Evolutionary conservation across 2,888 invertebrate genomes (phyloP).

Genomic region (Idaea dimidiata): DNA sequence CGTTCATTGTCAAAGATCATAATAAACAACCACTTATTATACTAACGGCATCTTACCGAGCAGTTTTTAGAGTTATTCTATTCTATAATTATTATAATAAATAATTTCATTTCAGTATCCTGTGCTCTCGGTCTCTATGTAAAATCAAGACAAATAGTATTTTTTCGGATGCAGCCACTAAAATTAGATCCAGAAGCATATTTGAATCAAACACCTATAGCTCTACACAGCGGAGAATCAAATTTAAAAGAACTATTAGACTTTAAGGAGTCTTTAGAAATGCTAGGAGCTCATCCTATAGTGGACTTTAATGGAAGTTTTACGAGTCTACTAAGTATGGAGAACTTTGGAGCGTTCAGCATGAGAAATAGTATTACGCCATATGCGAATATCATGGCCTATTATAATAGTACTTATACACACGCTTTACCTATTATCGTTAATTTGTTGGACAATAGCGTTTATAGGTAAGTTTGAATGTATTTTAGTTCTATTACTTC

Average conservation of each 20-base stretch:
- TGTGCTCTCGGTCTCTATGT: slow-evolving; percentile 86
- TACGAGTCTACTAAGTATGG: slow-evolving; percentile 81
- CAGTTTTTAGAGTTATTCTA: not conserved
- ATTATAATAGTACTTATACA: slow-evolving; percentile 89
- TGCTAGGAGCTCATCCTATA: slow-evolving; percentile 64
- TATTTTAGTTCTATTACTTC: not conserved
- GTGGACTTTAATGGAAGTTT: slow-evolving; percentile 84
- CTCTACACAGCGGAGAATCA: slow-evolving; percentile 81
- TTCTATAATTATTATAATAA: not conserved
- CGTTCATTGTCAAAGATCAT: too few species aligned
- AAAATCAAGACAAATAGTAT: slow-evolving; percentile 82
- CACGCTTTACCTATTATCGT: slow-evolving; percentile 89
- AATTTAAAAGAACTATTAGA: slow-evolving; percentile 57
- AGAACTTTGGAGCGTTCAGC: slow-evolving; percentile 85
- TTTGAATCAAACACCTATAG: slow-evolving; percentile 78
- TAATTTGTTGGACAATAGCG: slow-evolving; percentile 86
- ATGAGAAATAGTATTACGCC: slow-evolving; percentile 77
- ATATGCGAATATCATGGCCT: slow-evolving; percentile 81
- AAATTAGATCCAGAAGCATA: slow-evolving; percentile 83
- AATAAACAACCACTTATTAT: too few species aligned
- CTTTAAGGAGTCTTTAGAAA: slow-evolving; percentile 58
- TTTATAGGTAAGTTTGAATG: slow-evolving; percentile 81
- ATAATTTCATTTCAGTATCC: slow-evolving; percentile 62
- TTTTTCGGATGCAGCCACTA: slow-evolving; percentile 83
- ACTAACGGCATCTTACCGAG: too few species aligned